Conservation (phyloP, 1,140 invertebrate species). For the Drosophila melanica region DNA sequence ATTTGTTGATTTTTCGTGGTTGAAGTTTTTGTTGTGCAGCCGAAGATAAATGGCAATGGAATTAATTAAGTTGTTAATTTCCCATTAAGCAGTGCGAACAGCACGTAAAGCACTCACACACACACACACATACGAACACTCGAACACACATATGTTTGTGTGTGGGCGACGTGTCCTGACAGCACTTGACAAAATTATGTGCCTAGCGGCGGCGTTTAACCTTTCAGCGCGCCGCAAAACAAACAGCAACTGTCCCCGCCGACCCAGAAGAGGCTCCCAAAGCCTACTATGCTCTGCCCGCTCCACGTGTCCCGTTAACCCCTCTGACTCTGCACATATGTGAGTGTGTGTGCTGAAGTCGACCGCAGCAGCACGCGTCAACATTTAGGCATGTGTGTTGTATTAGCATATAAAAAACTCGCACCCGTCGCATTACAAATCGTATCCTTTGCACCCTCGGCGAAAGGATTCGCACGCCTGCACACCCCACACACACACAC, state of each 20-base stretch:
- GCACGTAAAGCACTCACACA: conserved; percentile 61
- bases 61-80: conserved; percentile 83
- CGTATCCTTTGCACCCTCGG: conserved; percentile 48
- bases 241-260: conserved; percentile 50
- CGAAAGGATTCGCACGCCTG: conserved; percentile 72
- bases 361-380: conserved; percentile 67
- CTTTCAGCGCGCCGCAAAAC: conserved; percentile 59
- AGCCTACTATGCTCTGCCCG: too few relatives aligned
- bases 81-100: conserved; percentile 69
- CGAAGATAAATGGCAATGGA: conserved; percentile 80
- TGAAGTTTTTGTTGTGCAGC: conserved; percentile 52
- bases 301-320: conserved; percentile 1
- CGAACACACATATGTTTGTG: not conserved
- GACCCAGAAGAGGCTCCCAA: conserved; percentile 5
- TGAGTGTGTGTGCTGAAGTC: conserved; percentile 39
- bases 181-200: conserved; percentile 81
- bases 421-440: conserved; percentile 69
- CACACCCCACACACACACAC: conserved; percentile 38
- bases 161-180: conserved; percentile 54
- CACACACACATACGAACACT: conserved; percentile 28
- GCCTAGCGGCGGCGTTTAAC: conserved; percentile 72
- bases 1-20: conserved; percentile 71
- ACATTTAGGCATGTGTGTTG: conserved; percentile 64
- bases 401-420: conserved; percentile 68
- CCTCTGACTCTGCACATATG: conserved; percentile 22